Evolutionary conservation across 2,113 vertebrate genomes (phyloP).

Genomic region (Coregonus clupeaformis): DNA sequence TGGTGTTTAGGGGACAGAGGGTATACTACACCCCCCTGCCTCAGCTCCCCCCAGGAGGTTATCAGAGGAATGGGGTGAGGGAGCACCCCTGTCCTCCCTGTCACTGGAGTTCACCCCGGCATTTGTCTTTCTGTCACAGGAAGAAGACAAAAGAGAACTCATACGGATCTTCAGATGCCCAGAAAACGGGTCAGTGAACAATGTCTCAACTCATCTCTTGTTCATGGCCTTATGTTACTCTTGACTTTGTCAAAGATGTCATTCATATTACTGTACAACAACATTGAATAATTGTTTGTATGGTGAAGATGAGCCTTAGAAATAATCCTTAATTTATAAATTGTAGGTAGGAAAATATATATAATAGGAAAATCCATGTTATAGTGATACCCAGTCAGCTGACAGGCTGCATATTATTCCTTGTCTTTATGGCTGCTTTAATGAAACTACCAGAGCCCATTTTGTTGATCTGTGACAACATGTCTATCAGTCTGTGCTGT

Average conservation of each 20-base stretch:
- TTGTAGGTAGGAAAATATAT: too few species aligned
- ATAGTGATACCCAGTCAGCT: too few species aligned
- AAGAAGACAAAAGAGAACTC: slow-evolving; percentile 77
- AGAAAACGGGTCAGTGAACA: slow-evolving; percentile 72
- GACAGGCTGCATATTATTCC: neutral
- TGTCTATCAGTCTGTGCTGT: neutral
- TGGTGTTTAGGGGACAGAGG: neutral
- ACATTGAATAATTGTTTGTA: too few species aligned
- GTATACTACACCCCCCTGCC: neutral
- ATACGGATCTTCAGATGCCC: slow-evolving; percentile 71
- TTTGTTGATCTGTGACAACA: slow-evolving; percentile 12
- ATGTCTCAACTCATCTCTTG: too few species aligned
- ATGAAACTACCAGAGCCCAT: neutral
- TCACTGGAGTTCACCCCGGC: neutral
- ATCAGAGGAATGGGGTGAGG: too few species aligned
- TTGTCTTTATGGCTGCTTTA: neutral
- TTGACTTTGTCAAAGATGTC: too few species aligned
- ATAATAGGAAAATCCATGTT: too few species aligned
- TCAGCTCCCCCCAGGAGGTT: neutral
- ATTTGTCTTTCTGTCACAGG: slow-evolving; percentile 64
- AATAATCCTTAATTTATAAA: too few species aligned
- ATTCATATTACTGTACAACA: too few species aligned
- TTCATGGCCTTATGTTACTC: too few species aligned
- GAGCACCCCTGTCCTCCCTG: neutral
- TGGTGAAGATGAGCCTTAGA: too few species aligned